Conservation (phyloP, 2,888 invertebrate genomes). For the Azorinus chamasolen region DNA sequence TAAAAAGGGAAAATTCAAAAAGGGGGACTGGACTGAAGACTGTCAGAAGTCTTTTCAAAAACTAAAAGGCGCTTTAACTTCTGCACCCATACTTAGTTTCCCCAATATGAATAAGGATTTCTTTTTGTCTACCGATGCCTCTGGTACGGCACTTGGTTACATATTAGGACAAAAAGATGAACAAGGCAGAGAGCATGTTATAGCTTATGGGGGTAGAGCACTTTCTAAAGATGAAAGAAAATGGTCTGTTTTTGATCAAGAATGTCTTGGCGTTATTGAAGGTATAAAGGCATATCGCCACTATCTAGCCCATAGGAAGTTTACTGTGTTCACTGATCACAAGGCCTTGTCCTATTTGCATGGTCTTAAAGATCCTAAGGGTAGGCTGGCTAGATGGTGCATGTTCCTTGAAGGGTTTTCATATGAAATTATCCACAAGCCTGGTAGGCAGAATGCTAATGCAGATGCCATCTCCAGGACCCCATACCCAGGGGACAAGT, state of each 20-base stretch:
- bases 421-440: slow-evolving; percentile 39
- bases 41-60: slow-evolving; percentile 76
- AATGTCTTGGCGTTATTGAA: slow-evolving; percentile 43
- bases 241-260: slow-evolving; percentile 52
- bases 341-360: slow-evolving; percentile 52
- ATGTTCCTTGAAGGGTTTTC: slow-evolving; percentile 39
- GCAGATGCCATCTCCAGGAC: too few relatives aligned
- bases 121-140: slow-evolving; percentile 54
- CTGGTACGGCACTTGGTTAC: slow-evolving; percentile 57
- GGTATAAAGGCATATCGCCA: slow-evolving; percentile 40
- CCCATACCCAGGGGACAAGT: too few relatives aligned
- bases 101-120: too few relatives aligned
- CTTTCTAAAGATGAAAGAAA: too few relatives aligned
- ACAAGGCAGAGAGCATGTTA: slow-evolving; percentile 50
- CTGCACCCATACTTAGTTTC: slow-evolving; percentile 60
- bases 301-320: slow-evolving; percentile 63
- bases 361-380: slow-evolving; percentile 33
- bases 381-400: slow-evolving; percentile 40
- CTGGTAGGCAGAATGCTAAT: slow-evolving; percentile 37
- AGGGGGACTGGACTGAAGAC: too few relatives aligned
- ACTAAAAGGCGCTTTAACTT: slow-evolving; percentile 71
- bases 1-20: too few relatives aligned
- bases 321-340: too few relatives aligned
- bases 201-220: slow-evolving; percentile 64
- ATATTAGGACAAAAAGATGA: slow-evolving; percentile 58